Base-by-base conservation (phyloP, 2,113 vertebrate genomes). In the Neolamprologus modestus region DNA sequence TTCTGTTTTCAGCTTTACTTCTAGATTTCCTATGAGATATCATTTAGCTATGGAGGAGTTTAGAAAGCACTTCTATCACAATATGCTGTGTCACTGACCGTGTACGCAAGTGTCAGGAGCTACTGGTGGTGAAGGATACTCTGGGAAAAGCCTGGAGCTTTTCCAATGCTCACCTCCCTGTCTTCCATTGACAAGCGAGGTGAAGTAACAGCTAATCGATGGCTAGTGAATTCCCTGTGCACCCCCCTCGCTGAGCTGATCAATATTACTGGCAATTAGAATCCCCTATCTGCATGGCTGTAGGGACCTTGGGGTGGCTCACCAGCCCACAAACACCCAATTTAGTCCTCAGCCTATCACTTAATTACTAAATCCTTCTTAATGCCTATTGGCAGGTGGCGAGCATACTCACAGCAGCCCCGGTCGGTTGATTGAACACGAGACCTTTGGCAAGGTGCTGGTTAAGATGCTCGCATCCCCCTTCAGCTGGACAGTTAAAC, bases 191-290 rank as follows among this genome's bases (percentile, higher is more conserved):
- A 96, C 95, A 93, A 96, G 93, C 80, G 76, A 94, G 93, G 95
- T 92, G 93, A 92, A 92, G 95, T 96, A 97, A 97, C 96, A 97
- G 96, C 95, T 96, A 97, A 97, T 97, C 97, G 92, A 97, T 97
- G 92, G 91, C 92, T 90, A 26, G 92, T 88, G 91, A 96, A 96
- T 96, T 97, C 95, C 96, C 95, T 68, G 79, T 71, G 90, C 95
- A 87, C 89, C 91, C 94, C 94, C 94, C 93, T 95, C 55, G 71
- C 94, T 83, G 66, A 92, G 85, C 90, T 96, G 95, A 97, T 97
- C 97, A 96, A 97, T 97, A 97, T 96, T 93, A 95, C 94, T 91
- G 95, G 96, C 97, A 97, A 97, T 97, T 97, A 97, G 95, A 97
- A 97, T 97, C 95, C 96, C 94, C 97, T 97, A 97, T 97, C 96